Evolutionary conservation across 1,140 invertebrate genomes (phyloP).

Genomic region (Sycophila sp.): DNA sequence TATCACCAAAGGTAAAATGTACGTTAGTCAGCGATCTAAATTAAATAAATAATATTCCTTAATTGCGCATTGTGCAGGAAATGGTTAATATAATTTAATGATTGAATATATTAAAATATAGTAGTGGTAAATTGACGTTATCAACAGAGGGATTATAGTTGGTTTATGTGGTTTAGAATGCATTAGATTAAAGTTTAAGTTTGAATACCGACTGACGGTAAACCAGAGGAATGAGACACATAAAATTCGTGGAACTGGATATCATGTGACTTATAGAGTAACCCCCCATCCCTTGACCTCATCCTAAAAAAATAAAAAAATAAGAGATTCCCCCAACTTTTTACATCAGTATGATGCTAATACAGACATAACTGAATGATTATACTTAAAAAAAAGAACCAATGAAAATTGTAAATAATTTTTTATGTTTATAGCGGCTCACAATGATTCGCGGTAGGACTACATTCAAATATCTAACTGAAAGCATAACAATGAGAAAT

Average conservation of each 20-base stretch:
- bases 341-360: too few relatives aligned
- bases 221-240: constrained; percentile 18
- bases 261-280: background rate
- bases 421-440: constrained; percentile 33
- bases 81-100: background rate
- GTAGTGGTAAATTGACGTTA: constrained; percentile 16
- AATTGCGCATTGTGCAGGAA: too few relatives aligned
- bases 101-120: constrained; percentile 1
- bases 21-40: too few relatives aligned
- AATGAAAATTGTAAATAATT: constrained; percentile 17
- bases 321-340: too few relatives aligned
- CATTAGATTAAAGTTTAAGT: constrained; percentile 26
- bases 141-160: constrained; percentile 29
- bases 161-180: constrained; percentile 44
- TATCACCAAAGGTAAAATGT: too few relatives aligned
- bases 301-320: too few relatives aligned
- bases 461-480: constrained; percentile 8
- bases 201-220: constrained; percentile 34
- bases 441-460: constrained; percentile 35
- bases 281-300: background rate
- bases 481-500: background rate
- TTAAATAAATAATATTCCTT: too few relatives aligned
- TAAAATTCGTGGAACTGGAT: background rate
- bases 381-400: too few relatives aligned
- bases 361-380: too few relatives aligned